Conservation (phyloP, 1,140 invertebrate genomes). For the Holotrichia oblita region DNA sequence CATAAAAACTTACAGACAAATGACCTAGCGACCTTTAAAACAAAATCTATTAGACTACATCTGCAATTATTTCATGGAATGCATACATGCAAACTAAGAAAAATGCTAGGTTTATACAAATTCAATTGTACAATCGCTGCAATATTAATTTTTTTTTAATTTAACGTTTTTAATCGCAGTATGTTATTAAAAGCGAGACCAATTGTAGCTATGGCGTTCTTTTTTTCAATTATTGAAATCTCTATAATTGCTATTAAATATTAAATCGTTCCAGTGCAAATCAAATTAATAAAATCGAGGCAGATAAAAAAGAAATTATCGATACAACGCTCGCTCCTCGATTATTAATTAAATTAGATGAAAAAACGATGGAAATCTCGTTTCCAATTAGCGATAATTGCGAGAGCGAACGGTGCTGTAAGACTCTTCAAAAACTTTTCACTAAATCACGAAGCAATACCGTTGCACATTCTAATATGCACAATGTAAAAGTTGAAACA, state of each 20-base stretch:
- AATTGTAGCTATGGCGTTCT: background rate
- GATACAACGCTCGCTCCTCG: background rate
- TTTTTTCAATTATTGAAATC: too few relatives aligned
- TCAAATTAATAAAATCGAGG: background rate
- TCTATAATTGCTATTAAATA: background rate
- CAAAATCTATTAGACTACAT: too few relatives aligned
- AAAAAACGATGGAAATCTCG: background rate
- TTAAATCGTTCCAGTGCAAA: background rate
- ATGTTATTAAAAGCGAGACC: background rate
- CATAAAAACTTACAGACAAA: too few relatives aligned
- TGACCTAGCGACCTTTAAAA: too few relatives aligned
- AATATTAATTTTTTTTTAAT: background rate
- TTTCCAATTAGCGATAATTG: conserved; percentile 8
- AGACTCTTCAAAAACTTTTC: background rate
- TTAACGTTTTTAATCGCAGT: background rate
- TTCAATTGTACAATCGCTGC: too few relatives aligned
- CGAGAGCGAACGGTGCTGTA: background rate
- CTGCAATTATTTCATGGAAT: too few relatives aligned
- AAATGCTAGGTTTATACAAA: too few relatives aligned
- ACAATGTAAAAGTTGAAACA: too few relatives aligned
- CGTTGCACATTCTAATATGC: background rate
- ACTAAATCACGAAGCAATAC: background rate
- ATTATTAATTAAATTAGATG: background rate
- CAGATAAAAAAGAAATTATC: conserved; percentile 11
- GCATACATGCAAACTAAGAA: too few relatives aligned